These are phyloP conservation scores for Nomada flava DNA, from an alignment of 2,888 invertebrate species.

Conservation along the genomic window DNA sequence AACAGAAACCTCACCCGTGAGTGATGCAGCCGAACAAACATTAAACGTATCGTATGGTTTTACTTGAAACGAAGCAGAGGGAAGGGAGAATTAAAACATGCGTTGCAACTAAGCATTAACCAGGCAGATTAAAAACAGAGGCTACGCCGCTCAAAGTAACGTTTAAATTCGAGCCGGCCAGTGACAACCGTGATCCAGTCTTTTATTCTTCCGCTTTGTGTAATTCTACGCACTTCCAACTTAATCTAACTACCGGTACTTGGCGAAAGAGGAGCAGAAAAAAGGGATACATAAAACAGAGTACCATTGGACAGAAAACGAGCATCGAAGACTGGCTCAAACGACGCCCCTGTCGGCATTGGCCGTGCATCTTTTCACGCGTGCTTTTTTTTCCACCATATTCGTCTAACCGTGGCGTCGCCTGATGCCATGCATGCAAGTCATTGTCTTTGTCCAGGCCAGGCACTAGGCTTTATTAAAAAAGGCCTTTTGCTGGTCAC, in stretches of 20 bases:
- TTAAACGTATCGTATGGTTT: background rate
- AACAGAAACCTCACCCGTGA: too few species aligned
- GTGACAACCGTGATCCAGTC: slow-evolving; percentile 39
- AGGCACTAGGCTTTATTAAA: slow-evolving; percentile 82
- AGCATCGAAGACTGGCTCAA: slow-evolving; percentile 29
- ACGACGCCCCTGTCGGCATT: slow-evolving; percentile 48
- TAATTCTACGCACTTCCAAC: slow-evolving; percentile 33
- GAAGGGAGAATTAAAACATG: slow-evolving; percentile 17
- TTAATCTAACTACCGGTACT: slow-evolving; percentile 32
- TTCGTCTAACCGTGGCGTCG: slow-evolving; percentile 45
- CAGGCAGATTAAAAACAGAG: slow-evolving; percentile 15
- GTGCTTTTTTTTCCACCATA: background rate
- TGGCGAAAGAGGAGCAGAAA: background rate
- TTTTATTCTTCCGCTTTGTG: slow-evolving; percentile 35
- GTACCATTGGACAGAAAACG: background rate
- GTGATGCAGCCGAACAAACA: too few species aligned
- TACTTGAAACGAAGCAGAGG: background rate
- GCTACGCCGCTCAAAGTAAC: slow-evolving; percentile 36
- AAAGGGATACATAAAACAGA: background rate
- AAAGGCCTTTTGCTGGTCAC: slow-evolving; percentile 74
- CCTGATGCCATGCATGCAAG: slow-evolving; percentile 47
- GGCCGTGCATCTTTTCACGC: slow-evolving; percentile 47
- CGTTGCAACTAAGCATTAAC: slow-evolving; percentile 1
- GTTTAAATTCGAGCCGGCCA: slow-evolving; percentile 35
- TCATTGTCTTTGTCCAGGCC: slow-evolving; percentile 68